Percentiles rank a stretch among this genome's conserved stretches.
These are phyloP conservation scores for Choloepus hoffmanni DNA, from an alignment of 2,113 vertebrate genomes.

Conservation along the genomic window DNA sequence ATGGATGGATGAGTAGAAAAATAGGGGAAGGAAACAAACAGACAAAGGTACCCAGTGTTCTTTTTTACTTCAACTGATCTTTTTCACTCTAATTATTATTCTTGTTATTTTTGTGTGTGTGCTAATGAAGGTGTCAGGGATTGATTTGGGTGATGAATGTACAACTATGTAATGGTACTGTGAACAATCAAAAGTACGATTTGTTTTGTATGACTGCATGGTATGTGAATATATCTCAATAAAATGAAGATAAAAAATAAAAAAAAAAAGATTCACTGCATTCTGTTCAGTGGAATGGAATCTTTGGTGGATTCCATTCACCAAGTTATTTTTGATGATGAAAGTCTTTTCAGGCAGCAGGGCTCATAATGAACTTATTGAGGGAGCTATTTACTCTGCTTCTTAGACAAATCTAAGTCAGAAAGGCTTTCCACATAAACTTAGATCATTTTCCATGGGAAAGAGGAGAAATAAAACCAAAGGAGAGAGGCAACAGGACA, in stretches of 20 bases:
- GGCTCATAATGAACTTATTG: background rate
- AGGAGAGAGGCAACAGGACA: background rate
- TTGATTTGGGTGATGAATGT: too few species aligned
- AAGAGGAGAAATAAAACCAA: background rate
- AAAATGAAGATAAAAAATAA: background rate
- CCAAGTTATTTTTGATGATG: background rate
- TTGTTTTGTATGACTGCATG: too few species aligned
- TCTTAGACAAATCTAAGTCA: background rate
- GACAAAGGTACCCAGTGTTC: too few species aligned
- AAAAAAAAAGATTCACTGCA: background rate
- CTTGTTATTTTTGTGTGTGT: too few species aligned
- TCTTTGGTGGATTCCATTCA: background rate
- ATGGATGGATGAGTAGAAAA: too few species aligned
- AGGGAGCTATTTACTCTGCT: background rate
- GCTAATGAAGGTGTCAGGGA: too few species aligned
- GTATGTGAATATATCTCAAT: too few species aligned
- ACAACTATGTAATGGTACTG: too few species aligned
- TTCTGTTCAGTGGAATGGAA: background rate
- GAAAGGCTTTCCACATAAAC: background rate
- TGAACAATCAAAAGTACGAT: too few species aligned
- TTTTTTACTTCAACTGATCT: too few species aligned
- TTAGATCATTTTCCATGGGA: background rate
- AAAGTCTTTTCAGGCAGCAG: slow-evolving; percentile 6
- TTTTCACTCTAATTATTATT: too few species aligned
- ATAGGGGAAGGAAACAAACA: too few species aligned